Evolutionary conservation across 2,888 invertebrate species (phyloP).

Genomic region (Mystacides longicornis): DNA sequence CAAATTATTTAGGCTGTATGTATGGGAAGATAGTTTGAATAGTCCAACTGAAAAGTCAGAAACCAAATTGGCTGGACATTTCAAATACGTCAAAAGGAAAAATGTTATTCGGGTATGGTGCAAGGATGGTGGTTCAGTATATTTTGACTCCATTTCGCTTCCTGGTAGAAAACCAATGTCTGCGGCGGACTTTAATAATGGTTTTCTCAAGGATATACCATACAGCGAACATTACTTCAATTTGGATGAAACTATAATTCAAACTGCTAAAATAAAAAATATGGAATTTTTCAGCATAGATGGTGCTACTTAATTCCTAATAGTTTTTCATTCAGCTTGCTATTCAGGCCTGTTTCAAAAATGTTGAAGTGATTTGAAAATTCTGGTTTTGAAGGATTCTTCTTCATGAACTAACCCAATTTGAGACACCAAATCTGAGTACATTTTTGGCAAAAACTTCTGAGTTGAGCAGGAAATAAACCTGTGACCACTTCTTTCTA

Average conservation of each 20-base stretch:
- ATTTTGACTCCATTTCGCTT: slow-evolving; percentile 57
- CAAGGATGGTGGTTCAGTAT: slow-evolving; percentile 55
- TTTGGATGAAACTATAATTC: not conserved
- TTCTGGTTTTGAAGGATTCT: no score
- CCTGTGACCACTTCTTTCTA: no score
- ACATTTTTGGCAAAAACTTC: no score
- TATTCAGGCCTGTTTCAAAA: no score
- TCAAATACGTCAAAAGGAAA: slow-evolving; percentile 51
- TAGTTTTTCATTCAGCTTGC: no score
- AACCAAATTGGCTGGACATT: slow-evolving; percentile 44
- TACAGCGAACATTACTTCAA: slow-evolving; percentile 25
- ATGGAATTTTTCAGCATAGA: no score
- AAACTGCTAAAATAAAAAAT: no score
- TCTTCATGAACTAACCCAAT: no score
- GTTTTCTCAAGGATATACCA: slow-evolving; percentile 61
- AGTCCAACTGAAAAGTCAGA: slow-evolving; percentile 27
- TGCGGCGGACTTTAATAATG: slow-evolving; percentile 79
- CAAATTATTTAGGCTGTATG: slow-evolving; percentile 55
- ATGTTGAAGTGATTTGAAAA: no score
- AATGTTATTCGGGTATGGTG: slow-evolving; percentile 60
- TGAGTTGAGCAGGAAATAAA: no score
- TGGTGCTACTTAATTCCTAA: no score
- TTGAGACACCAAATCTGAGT: no score
- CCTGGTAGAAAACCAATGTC: slow-evolving; percentile 65
- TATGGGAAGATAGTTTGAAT: slow-evolving; percentile 29